Conservation (phyloP, 2,888 invertebrate species). For the Galerucella calmariensis region DNA sequence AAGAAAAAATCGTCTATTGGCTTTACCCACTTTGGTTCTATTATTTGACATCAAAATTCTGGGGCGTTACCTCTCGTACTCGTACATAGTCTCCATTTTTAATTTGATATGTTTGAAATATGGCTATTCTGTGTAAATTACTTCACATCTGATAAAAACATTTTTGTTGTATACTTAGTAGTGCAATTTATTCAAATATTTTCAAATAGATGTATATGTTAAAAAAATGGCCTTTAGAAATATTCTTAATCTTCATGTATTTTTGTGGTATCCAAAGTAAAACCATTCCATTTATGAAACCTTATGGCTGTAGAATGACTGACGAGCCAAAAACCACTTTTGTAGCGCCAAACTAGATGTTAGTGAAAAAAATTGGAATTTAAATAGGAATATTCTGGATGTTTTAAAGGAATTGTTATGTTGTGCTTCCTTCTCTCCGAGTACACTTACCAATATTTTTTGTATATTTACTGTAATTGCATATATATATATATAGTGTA, state of each 20-base stretch:
- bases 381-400: constrained; percentile 41
- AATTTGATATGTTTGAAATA: too few species aligned
- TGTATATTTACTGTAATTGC: constrained; percentile 43
- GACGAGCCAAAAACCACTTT: constrained; percentile 42
- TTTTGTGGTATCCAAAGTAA: constrained; percentile 18
- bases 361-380: constrained; percentile 37
- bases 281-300: constrained; percentile 42
- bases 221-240: not conserved
- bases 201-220: not conserved
- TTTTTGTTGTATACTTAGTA: too few species aligned
- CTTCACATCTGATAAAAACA: too few species aligned
- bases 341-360: constrained; percentile 45
- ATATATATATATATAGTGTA: constrained; percentile 38
- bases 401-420: constrained; percentile 42
- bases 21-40: too few species aligned
- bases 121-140: too few species aligned
- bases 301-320: constrained; percentile 43
- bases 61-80: too few species aligned
- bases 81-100: too few species aligned
- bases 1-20: too few species aligned
- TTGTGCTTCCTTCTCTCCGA: constrained; percentile 42
- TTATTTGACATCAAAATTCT: too few species aligned
- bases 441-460: constrained; percentile 38
- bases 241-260: not conserved
- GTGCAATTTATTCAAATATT: not conserved